Evolutionary conservation across 1,140 invertebrate genomes (phyloP).

Genomic region (Acromyrmex charruanus): DNA sequence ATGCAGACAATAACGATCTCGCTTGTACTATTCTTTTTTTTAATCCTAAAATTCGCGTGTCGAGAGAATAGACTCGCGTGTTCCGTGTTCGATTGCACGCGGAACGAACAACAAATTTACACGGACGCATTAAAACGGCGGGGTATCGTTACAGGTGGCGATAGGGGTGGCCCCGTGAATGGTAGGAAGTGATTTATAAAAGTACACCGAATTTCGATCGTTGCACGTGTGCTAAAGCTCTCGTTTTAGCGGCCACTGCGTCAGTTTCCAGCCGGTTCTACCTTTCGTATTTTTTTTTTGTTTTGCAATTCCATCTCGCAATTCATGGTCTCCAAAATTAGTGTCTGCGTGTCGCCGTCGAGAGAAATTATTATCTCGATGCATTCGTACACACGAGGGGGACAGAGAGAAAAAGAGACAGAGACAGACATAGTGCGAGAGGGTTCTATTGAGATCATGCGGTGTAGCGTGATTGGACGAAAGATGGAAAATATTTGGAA

Average conservation of each 20-base stretch:
- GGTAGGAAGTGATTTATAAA: constrained; percentile 64
- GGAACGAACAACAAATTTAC: constrained; percentile 54
- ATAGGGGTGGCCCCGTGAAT: constrained; percentile 45
- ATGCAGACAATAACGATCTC: background rate
- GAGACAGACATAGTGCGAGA: constrained; percentile 13
- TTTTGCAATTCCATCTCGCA: constrained; percentile 27
- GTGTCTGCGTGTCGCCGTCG: constrained; percentile 31
- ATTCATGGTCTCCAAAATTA: constrained; percentile 55
- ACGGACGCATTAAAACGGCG: constrained; percentile 41
- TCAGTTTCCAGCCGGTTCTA: background rate
- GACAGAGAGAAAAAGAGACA: constrained; percentile 3
- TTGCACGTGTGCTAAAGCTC: constrained; percentile 56
- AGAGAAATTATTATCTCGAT: constrained; percentile 57
- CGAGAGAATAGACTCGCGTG: background rate
- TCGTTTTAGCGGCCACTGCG: constrained; percentile 33
- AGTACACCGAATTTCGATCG: constrained; percentile 60
- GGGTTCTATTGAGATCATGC: constrained; percentile 28
- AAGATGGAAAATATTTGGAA: background rate
- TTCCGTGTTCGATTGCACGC: constrained; percentile 36
- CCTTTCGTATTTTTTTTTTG: background rate
- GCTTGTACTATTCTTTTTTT: constrained; percentile 18
- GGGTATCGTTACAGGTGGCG: constrained; percentile 50
- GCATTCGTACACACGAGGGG: background rate
- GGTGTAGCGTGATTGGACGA: constrained; percentile 23
- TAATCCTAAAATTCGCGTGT: constrained; percentile 4